A percentile compares a stretch with the other conserved stretches of the same genome.
Conservation (phyloP, 2,113 vertebrate genomes). For the Calonectris borealis region DNA sequence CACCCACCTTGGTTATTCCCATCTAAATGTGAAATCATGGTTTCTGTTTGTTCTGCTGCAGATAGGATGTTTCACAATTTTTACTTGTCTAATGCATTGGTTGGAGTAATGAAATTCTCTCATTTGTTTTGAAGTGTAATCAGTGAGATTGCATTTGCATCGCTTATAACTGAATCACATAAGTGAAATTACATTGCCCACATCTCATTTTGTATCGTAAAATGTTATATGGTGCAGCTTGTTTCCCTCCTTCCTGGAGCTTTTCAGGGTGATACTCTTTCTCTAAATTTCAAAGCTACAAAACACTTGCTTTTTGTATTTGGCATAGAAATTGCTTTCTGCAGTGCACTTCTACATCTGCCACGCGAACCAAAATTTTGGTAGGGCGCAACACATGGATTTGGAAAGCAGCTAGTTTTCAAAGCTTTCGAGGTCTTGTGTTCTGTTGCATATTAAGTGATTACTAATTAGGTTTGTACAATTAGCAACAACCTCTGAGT, state of each 20-base stretch:
- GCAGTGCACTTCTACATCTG: neutral
- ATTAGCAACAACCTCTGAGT: slow-evolving; percentile 39
- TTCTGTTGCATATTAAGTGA: neutral
- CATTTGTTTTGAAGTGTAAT: slow-evolving; percentile 73
- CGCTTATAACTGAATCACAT: slow-evolving; percentile 58
- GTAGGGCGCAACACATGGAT: neutral
- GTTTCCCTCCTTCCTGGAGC: slow-evolving; percentile 37
- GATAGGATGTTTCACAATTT: slow-evolving; percentile 21
- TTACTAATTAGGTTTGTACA: slow-evolving; percentile 36
- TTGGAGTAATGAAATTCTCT: slow-evolving; percentile 69
- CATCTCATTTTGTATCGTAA: slow-evolving; percentile 70
- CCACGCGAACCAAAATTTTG: slow-evolving; percentile 22
- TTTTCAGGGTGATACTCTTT: slow-evolving; percentile 37
- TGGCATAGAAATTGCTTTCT: slow-evolving; percentile 33
- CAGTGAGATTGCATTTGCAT: slow-evolving; percentile 72
- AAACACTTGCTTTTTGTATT: slow-evolving; percentile 20
- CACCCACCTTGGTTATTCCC: neutral
- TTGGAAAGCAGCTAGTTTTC: slow-evolving; percentile 36
- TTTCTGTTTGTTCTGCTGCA: slow-evolving; percentile 36
- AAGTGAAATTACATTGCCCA: slow-evolving; percentile 67
- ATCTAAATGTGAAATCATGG: slow-evolving; percentile 1
- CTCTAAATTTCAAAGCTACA: neutral
- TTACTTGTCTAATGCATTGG: slow-evolving; percentile 25
- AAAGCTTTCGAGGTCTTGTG: slow-evolving; percentile 37
- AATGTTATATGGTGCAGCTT: slow-evolving; percentile 64